Percentiles rank a stretch among this genome's conserved stretches.
Conservation (phyloP, 2,113 vertebrate genomes). For the Apteryx owenii region DNA sequence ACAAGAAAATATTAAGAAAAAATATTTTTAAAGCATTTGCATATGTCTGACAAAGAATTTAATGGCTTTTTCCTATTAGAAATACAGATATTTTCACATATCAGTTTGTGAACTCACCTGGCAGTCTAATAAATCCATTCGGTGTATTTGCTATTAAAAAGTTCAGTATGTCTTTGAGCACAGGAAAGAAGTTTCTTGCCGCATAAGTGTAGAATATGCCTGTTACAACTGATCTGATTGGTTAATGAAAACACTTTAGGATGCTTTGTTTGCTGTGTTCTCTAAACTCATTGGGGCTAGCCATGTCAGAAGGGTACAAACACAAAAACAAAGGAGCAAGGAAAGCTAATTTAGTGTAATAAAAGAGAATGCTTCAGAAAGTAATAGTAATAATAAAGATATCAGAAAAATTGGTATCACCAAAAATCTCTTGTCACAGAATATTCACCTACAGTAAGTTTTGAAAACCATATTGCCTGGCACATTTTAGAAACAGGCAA, state of each 20-base stretch:
- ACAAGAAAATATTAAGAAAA: not conserved
- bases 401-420: not conserved
- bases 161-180: not conserved
- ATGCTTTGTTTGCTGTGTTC: not conserved
- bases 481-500: not conserved
- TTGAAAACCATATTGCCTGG: not conserved
- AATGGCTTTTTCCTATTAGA: not conserved
- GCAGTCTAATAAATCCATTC: not conserved
- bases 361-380: not conserved
- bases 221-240: not conserved
- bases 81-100: not conserved
- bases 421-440: not conserved
- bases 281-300: not conserved
- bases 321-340: not conserved
- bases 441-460: not conserved
- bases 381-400: not conserved
- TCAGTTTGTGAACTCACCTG: not conserved
- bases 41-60: conserved; percentile 9
- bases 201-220: not conserved
- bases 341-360: not conserved
- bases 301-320: not conserved
- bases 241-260: not conserved
- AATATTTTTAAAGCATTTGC: not conserved
- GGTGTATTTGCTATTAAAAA: not conserved
- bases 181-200: not conserved